These are phyloP conservation scores for Prenolepis imparis DNA, from an alignment of 2,888 invertebrate genomes.

Conservation along the genomic window DNA sequence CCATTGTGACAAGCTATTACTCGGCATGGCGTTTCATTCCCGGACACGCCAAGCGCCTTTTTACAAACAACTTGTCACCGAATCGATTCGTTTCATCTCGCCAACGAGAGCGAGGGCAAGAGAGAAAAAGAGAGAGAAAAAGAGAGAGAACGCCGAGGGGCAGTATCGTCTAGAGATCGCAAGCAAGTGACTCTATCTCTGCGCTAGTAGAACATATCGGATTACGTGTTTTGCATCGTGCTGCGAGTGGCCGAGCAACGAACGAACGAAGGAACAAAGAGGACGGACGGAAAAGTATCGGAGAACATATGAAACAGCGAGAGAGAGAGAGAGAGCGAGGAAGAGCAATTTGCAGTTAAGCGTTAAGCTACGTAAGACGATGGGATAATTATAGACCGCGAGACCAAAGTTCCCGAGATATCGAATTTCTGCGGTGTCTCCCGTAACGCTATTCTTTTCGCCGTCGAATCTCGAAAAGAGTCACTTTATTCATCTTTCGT, in stretches of 20 bases:
- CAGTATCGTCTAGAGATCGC: conserved; percentile 66
- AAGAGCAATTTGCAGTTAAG: conserved; percentile 35
- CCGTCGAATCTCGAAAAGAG: conserved; percentile 62
- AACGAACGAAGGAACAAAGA: conserved; percentile 29
- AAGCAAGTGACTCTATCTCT: conserved; percentile 82
- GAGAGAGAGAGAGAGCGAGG: conserved; percentile 26
- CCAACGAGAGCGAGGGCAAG: conserved; percentile 24
- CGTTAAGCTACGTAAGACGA: conserved; percentile 59
- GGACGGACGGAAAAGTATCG: background rate
- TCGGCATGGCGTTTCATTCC: conserved; percentile 56
- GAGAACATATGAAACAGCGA: conserved; percentile 14
- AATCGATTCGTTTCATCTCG: conserved; percentile 81
- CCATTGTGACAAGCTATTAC: conserved; percentile 35
- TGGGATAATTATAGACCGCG: conserved; percentile 71
- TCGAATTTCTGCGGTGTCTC: conserved; percentile 69
- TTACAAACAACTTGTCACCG: conserved; percentile 82
- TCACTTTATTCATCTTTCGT: background rate
- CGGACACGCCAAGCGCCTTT: conserved; percentile 66
- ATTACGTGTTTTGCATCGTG: conserved; percentile 81
- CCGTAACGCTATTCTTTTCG: conserved; percentile 66
- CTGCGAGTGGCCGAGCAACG: conserved; percentile 50
- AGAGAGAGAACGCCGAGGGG: background rate
- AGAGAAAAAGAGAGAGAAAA: background rate
- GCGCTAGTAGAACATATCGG: conserved; percentile 82
- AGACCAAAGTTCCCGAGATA: conserved; percentile 51